Conservation (phyloP, 2,113 vertebrate species). For the Pelodiscus sinensis region DNA sequence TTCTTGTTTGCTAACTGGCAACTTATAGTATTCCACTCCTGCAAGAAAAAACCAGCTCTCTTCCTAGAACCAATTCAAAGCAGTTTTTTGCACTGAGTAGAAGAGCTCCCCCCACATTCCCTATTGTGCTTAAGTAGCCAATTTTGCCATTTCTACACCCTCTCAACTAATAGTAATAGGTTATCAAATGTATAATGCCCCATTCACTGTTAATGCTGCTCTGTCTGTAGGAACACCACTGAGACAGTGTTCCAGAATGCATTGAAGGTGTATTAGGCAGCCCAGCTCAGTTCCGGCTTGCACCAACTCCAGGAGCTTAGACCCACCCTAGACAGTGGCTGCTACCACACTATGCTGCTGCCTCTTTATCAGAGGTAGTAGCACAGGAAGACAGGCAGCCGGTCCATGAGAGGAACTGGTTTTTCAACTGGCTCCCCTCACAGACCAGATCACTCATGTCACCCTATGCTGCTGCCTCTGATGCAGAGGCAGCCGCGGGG, state of each 20-base stretch:
- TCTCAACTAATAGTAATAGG: background rate
- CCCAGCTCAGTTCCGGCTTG: no score
- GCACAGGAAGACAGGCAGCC: no score
- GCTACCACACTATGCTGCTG: no score
- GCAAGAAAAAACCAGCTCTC: background rate
- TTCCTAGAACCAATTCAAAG: background rate
- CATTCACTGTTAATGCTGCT: conserved; percentile 58
- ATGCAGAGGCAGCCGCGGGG: no score
- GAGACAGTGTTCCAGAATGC: conserved; percentile 60
- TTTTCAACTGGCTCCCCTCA: no score
- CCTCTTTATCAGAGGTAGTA: no score
- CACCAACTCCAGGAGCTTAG: no score
- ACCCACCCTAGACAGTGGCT: no score
- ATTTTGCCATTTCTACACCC: background rate
- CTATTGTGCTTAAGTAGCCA: background rate
- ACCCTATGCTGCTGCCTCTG: no score
- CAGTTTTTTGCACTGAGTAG: background rate
- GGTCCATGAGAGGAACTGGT: no score
- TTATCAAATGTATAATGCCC: background rate
- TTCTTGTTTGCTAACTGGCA: conserved; percentile 6
- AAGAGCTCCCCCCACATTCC: background rate
- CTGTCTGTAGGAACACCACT: conserved; percentile 55
- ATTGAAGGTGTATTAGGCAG: no score
- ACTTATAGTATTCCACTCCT: conserved; percentile 14
- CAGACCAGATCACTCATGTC: no score